Evolutionary conservation across 2,888 invertebrate genomes (phyloP), one percentile per base, ranked within the genome.

Genomic region (Diogma glabrata): DNA sequence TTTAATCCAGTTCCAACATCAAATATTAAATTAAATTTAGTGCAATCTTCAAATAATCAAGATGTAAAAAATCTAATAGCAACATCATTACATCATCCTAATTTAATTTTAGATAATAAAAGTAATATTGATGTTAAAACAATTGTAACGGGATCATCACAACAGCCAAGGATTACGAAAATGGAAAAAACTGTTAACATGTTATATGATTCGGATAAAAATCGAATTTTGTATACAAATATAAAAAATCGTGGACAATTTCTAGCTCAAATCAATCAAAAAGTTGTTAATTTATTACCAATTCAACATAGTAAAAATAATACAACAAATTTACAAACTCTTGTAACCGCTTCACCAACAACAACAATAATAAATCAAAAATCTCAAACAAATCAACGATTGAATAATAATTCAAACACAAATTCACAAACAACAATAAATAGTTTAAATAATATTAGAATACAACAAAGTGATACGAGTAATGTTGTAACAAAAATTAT

Each of bases 361-460:
- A 51, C 22, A n/a, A 26, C 36, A n/a, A 52, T 52, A n/a, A 47
- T 55, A 22, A 30, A 30, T 33, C 30, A 48, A 30, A 48, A 33
- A 50, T 60, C 58, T 55, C 60, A 52, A 59, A 60, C 55, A 56
- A 63, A 16, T 14, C 47, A 47, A 47, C 24, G 47, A 47, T 71
- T 54, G n/a, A 17, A 16, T 72, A 70, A 57, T 70, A 67, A 54
- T 71, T 69, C 33, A 71, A 72, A 40, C 72, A 72, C 56, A 55
- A 72, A 3, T 72, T n/a, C n/a, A n/a, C n/a, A n/a, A n/a, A n/a
- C n/a, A n/a, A n/a, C n/a, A 72, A 52, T 59, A 10, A 46, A 46
- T 24, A 30, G 30, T 47, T 28, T 47, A 12, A 47, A 28, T 47
- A 48, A 22, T 48, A 48, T 30, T 48, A 48, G 20, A 20, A 30